Evolutionary conservation across 2,888 invertebrate genomes (phyloP).

Genomic region (Ormyrus rosae): DNA sequence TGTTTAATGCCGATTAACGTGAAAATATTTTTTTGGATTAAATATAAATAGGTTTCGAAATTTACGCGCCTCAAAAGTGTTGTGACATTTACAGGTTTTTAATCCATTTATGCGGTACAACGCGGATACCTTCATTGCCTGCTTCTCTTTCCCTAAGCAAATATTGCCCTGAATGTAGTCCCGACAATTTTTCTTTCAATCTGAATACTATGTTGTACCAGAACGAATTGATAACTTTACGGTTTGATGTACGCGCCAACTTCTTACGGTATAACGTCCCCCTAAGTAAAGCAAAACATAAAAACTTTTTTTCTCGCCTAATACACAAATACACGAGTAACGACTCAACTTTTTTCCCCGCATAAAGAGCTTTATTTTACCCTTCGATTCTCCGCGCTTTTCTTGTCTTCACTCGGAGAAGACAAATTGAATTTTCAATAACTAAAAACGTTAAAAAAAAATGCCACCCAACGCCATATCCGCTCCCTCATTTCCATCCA

Average conservation of each 20-base stretch:
- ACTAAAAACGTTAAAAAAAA: too few species aligned
- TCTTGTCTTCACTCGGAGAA: too few species aligned
- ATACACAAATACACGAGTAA: background rate
- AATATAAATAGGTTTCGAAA: too few species aligned
- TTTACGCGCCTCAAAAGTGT: too few species aligned
- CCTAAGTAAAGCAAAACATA: background rate
- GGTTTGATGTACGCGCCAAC: slow-evolving; percentile 48
- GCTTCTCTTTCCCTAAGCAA: slow-evolving; percentile 41
- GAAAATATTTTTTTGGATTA: too few species aligned
- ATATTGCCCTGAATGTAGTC: slow-evolving; percentile 20
- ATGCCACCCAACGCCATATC: too few species aligned
- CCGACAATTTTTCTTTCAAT: slow-evolving; percentile 16
- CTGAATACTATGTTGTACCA: slow-evolving; percentile 2
- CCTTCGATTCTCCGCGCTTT: background rate
- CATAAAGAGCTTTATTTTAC: background rate
- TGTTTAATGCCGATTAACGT: too few species aligned
- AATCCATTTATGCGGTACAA: background rate
- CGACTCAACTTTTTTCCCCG: background rate
- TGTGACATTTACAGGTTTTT: too few species aligned
- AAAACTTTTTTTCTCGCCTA: background rate
- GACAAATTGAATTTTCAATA: too few species aligned
- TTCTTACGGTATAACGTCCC: background rate
- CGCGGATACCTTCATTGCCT: slow-evolving; percentile 62
- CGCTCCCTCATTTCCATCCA: too few species aligned
- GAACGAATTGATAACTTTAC: slow-evolving; percentile 52